Conservation (phyloP, 2,797 vertebrate genomes). For the Meda fulgida region DNA sequence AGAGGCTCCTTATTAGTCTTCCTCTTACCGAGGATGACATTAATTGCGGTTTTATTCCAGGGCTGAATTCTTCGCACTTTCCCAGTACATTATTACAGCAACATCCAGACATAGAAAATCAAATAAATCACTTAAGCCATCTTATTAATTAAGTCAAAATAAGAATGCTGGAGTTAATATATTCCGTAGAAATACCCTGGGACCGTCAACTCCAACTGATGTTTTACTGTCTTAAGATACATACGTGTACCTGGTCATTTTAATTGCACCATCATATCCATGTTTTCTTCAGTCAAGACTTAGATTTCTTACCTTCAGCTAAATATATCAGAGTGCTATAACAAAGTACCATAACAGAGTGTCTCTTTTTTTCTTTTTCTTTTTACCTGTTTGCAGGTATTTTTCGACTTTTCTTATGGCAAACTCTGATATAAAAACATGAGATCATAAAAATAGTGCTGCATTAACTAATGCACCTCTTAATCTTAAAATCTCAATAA, state of each 20-base stretch:
- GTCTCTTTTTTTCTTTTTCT: neutral
- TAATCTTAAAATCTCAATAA: conserved; percentile 26
- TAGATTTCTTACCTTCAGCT: conserved; percentile 14
- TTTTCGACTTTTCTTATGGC: neutral
- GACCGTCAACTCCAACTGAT: conserved; percentile 69
- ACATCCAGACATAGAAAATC: conserved; percentile 77
- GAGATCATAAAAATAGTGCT: conserved; percentile 4
- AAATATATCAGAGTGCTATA: conserved; percentile 31
- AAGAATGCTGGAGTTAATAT: conserved; percentile 78
- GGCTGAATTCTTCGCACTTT: conserved; percentile 74
- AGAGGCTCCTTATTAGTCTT: conserved; percentile 77
- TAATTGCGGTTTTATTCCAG: conserved; percentile 79
- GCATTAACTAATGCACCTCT: neutral
- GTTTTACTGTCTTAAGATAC: conserved; percentile 75
- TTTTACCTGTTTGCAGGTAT: neutral
- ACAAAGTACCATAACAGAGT: conserved; percentile 30
- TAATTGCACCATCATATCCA: conserved; percentile 73
- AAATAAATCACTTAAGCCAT: conserved; percentile 83
- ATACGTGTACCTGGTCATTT: conserved; percentile 75
- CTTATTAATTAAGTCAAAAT: conserved; percentile 85
- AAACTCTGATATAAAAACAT: neutral
- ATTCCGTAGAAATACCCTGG: conserved; percentile 78
- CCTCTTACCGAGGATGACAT: conserved; percentile 78
- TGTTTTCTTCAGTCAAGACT: conserved; percentile 19
- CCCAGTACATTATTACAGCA: conserved; percentile 77